A percentile compares a stretch with the other conserved stretches of the same genome.
phyloP scores from a whole-genome alignment of 2,888 invertebrate genomes.

The Coelinius sp. region DNA sequence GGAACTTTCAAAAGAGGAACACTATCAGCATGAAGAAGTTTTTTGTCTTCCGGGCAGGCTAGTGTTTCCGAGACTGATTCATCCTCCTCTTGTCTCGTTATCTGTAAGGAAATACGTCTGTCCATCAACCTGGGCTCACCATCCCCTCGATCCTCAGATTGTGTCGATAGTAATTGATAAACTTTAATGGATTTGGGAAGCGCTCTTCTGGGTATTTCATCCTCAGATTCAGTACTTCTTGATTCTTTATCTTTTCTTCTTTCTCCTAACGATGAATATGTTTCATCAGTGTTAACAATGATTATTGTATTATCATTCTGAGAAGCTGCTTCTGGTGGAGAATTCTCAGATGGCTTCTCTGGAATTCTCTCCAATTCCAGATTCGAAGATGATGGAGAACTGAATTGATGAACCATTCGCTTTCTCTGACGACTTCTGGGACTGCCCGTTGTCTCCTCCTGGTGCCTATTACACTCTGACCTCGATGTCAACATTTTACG shows the following conservation, averaged over 20 bases:
- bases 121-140: constrained; percentile 49
- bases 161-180: constrained; percentile 58
- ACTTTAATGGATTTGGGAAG: constrained; percentile 56
- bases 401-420: constrained; percentile 46
- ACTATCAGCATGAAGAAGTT: constrained; percentile 46
- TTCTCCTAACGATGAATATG: constrained; percentile 36
- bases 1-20: constrained; percentile 46
- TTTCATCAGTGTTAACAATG: constrained; percentile 10
- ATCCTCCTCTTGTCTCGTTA: constrained; percentile 51
- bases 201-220: constrained; percentile 33
- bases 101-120: constrained; percentile 56
- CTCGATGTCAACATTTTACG: neutral
- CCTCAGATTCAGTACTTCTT: constrained; percentile 30
- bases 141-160: constrained; percentile 59
- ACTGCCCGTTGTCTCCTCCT: neutral
- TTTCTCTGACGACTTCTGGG: constrained; percentile 25
- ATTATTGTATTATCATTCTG: constrained; percentile 1
- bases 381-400: constrained; percentile 45
- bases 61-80: constrained; percentile 12
- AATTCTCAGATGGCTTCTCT: constrained; percentile 32
- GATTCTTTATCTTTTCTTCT: constrained; percentile 36
- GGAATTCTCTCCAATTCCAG: constrained; percentile 45
- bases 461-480: neutral
- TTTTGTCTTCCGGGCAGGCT: constrained; percentile 38
- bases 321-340: constrained; percentile 3